A percentile compares a stretch with the other conserved stretches of the same genome.
Conservation (phyloP, 2,888 invertebrate genomes). For the Ashinkailepas kermadecensis region DNA sequence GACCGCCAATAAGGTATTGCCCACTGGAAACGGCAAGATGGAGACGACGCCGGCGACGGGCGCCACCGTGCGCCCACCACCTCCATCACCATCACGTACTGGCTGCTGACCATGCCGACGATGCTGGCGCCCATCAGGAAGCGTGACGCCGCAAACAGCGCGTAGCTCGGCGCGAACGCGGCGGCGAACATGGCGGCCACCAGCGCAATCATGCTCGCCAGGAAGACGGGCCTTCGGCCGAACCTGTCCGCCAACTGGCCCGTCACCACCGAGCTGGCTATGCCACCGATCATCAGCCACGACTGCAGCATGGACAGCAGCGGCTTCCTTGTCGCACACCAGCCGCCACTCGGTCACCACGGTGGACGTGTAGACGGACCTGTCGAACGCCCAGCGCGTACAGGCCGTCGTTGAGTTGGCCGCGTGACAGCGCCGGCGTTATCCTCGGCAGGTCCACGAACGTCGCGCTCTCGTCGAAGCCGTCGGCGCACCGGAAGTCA, state of each 20-base stretch:
- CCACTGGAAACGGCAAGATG: conserved; percentile 62
- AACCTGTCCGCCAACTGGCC: conserved; percentile 33
- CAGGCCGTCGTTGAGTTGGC: conserved; percentile 21
- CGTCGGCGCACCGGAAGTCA: conserved; percentile 3
- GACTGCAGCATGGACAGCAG: conserved; percentile 31
- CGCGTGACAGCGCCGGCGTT: neutral
- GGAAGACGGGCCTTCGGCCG: conserved; percentile 33
- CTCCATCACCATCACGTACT: conserved; percentile 45
- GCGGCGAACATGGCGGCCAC: conserved; percentile 31
- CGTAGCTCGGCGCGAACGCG: conserved; percentile 32
- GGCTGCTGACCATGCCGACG: conserved; percentile 27
- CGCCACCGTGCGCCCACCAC: conserved; percentile 53
- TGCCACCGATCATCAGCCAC: conserved; percentile 31
- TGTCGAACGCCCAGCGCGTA: conserved; percentile 27
- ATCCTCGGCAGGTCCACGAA: conserved; percentile 14
- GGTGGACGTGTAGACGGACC: conserved; percentile 27
- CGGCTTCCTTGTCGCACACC: conserved; percentile 30
- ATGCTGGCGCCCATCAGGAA: conserved; percentile 30
- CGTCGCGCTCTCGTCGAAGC: neutral
- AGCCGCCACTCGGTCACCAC: conserved; percentile 32
- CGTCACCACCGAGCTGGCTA: conserved; percentile 33
- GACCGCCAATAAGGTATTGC: conserved; percentile 55
- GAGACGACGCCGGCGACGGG: conserved; percentile 54
- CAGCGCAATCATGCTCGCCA: conserved; percentile 32
- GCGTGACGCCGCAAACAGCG: conserved; percentile 32